Evolutionary conservation across 1,140 invertebrate genomes (phyloP), one percentile per base, ranked within the genome.

Genomic region (Xylocopa sonorina): DNA sequence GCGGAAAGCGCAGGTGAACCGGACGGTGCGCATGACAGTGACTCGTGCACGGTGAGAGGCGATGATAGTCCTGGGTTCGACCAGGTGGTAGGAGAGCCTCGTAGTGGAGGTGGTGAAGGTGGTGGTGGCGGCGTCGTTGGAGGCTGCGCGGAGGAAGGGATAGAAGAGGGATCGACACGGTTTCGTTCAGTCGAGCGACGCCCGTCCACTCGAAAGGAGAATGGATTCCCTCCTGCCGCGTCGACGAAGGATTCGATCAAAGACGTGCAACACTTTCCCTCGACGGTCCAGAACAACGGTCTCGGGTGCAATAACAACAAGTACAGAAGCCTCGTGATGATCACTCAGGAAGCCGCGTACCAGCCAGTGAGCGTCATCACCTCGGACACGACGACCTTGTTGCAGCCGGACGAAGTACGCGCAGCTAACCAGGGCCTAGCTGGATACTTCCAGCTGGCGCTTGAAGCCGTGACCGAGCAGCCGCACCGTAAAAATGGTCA

Each of bases 301-400:
- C 63, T 67, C 69, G 57, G 48, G 50, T 78, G 51, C 38, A 75
- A 58, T 21, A 66, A 76, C 83, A 94, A 96, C 92, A 96, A 96
- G 88, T 97, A 97, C 89, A 96, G 95, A 85, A 97, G 96, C 93
- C 94, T 97, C 93, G 96, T 97, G 91, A 97, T 97, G 96, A 97
- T 97, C 92, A 97, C 95, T 82, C 95, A 96, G 92, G 95, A 87
- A 50, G 81, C 96, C 10, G 89, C 91, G 21, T 94, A 94, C 80
- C 93, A 94, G 58, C 94, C 95, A 83, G 95, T 96, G 80, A 96
- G 95, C 89, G 95, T 96, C 60, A 94, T 96, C 85, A 95, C 95
- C 75, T 94, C 94, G 81, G 95, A 96, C 88, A 96, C 95, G 83
- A 96, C 95, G 83, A 95, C 94, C 81, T 92, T 96, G 79, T 93